These are phyloP conservation scores for Rhodinocichla rosea DNA, from an alignment of 2,113 vertebrate genomes.

Conservation along the genomic window DNA sequence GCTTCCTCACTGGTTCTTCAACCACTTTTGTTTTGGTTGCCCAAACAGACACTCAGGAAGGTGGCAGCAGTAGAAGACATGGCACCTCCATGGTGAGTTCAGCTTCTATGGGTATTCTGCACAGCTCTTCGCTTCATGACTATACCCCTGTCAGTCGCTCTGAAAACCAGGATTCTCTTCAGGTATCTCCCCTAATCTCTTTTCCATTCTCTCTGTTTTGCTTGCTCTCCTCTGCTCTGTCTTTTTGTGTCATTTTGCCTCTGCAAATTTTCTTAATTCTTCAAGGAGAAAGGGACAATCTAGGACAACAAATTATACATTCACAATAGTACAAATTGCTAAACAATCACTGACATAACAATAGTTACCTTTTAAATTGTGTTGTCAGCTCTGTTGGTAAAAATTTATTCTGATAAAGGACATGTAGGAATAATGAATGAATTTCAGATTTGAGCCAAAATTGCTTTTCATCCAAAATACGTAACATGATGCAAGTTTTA, in stretches of 20 bases:
- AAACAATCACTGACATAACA: neutral
- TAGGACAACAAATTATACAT: neutral
- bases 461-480: neutral
- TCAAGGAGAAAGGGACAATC: neutral
- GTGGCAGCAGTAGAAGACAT: constrained; percentile 80
- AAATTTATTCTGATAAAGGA: neutral
- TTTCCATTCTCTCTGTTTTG: constrained; percentile 33
- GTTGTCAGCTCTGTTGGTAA: neutral
- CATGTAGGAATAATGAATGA: neutral
- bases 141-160: constrained; percentile 79
- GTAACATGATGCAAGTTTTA: neutral
- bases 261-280: constrained; percentile 18
- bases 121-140: constrained; percentile 80
- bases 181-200: constrained; percentile 68
- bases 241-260: constrained; percentile 10
- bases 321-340: neutral
- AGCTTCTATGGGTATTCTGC: constrained; percentile 77
- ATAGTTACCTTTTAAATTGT: neutral
- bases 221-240: constrained; percentile 21
- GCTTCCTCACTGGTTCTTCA: neutral
- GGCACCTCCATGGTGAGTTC: constrained; percentile 88
- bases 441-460: neutral
- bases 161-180: constrained; percentile 81
- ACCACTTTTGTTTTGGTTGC: neutral
- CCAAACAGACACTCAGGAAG: constrained; percentile 82